Base-by-base conservation (phyloP, 2,888 invertebrate species). In the Dasypogon diadema region DNA sequence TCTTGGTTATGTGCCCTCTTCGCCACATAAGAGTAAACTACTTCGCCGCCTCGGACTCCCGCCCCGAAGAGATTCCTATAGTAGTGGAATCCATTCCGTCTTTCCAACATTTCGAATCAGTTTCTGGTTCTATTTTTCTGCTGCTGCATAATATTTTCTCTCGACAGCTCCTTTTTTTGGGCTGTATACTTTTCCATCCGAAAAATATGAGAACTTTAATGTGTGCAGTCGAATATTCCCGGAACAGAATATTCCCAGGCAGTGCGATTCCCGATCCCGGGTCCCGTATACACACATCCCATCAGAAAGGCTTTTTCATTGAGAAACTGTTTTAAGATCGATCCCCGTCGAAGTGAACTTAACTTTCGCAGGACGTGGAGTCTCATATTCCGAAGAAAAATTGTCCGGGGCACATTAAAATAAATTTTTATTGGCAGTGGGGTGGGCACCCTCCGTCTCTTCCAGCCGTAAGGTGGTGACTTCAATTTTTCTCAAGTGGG, bases 381-480 rank as follows among this genome's bases (percentile, higher is more conserved):
- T 42, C 56, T 77, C 77, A 77, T 77, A 77, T 77, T 77, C 74
- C 24, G 48, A 74, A 74, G 77, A 76, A 77, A 77, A 77, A 77
- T 77, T 77, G 75, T 77, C 70, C 74, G 74, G 75, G 60, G 42
- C 74, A 26, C 75, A 76, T 77, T 77, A 77, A 77, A 77, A 77
- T 77, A 77, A 77, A 77, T 77, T 77, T 77, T 77, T 77, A 77
- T 77, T 75, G 77, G 74, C 55, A 22, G 18, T 16, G 22, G 22
- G 74, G 54, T 75, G 46, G 37, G 55, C 22, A 48, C 48, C 55
- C 70, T n/a, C n/a, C n/a, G n/a, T n/a, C n/a, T n/a, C n/a, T n/a
- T n/a, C 54, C 24, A 21, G 48, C 54, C 70, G 34, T 8, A 21
- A 51, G 70, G 68, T 65, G 65, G 76, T 12, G 65, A 65, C 65